A percentile compares a stretch with the other conserved stretches of the same genome.
phyloP scores from a whole-genome alignment of 2,888 invertebrate species.

The Plebejus argus region DNA sequence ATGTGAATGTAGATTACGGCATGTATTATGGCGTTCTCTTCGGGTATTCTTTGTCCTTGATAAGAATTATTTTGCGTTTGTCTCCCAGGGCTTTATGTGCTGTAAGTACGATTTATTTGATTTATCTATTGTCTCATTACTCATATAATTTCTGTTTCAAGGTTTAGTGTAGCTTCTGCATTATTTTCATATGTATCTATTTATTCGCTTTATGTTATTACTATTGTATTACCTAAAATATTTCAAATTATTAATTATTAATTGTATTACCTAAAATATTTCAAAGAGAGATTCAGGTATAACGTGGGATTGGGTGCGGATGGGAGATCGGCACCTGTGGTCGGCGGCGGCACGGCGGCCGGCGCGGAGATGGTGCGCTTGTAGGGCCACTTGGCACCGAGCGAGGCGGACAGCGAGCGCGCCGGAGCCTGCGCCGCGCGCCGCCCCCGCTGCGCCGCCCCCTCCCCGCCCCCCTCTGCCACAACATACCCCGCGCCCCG shows the following conservation, averaged over 20 bases:
- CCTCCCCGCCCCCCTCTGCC: slow-evolving; percentile 92
- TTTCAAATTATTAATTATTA: too few species aligned
- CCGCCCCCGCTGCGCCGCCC: slow-evolving; percentile 91
- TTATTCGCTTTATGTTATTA: too few species aligned
- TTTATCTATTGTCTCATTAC: not conserved
- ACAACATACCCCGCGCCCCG: slow-evolving; percentile 74
- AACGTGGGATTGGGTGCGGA: not conserved
- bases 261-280: too few species aligned
- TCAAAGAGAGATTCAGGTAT: not conserved
- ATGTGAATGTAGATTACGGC: slow-evolving; percentile 9
- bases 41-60: not conserved
- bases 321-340: slow-evolving; percentile 53
- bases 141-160: not conserved
- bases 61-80: not conserved
- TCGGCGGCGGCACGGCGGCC: slow-evolving; percentile 88
- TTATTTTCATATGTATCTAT: not conserved
- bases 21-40: not conserved
- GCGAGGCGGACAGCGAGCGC: slow-evolving; percentile 91
- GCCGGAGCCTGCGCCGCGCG: slow-evolving; percentile 88
- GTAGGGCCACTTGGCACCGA: slow-evolving; percentile 97
- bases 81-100: not conserved
- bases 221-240: not conserved
- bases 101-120: not conserved
- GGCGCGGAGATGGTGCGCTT: slow-evolving; percentile 97
- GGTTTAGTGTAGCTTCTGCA: not conserved